Base-by-base conservation (phyloP, 2,113 vertebrate species). In the Brachyhypopomus gauderio region DNA sequence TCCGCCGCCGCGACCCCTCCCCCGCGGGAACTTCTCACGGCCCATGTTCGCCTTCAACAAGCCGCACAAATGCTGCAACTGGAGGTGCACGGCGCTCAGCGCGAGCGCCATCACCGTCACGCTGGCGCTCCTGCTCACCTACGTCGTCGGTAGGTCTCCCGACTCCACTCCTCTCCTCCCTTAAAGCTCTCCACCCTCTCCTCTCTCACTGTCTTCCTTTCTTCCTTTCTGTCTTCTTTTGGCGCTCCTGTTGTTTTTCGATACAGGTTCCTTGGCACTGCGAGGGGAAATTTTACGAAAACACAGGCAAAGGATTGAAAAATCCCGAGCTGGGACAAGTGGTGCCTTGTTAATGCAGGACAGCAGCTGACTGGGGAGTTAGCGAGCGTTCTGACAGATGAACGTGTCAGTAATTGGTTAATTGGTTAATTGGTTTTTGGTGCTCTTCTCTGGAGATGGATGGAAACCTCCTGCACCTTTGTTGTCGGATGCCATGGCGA, bases 31-130 rank as follows among this genome's bases (percentile, higher is more conserved):
- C 77, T 97, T 98, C 91, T 96, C 97, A 86, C 91, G 97, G 86
- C 96, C 97, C 73, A 92, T 96, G 90, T 98, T 98, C 91, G 96
- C 96, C 85, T 98, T 98, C 90, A 96, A 96, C 95, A 98, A 98
- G 94, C 96, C 97, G 36, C 96, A 98, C 83, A 95, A 96, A 90
- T 98, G 97, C 88, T 98, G 97, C 92, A 98, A 98, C 89, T 98
- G 97, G 97, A 98, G 97, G 90, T 98, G 97, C 38, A 98, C 97
- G 0, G 97, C 97, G 27, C 85, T 98, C 91, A 98, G 96, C 0
- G 97, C 97, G 6, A 97, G 96, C 0, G 96, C 96, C 0, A 94
- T 98, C 78, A 98, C 97, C 0, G 95, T 98, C 83, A 96, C 96
- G 19, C 89, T 98, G 87, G 97, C 96, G 1, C 87, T 98, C 89